These are phyloP conservation scores for Garrulus glandarius DNA, from an alignment of 2,797 vertebrate species.

Conservation along the genomic window DNA sequence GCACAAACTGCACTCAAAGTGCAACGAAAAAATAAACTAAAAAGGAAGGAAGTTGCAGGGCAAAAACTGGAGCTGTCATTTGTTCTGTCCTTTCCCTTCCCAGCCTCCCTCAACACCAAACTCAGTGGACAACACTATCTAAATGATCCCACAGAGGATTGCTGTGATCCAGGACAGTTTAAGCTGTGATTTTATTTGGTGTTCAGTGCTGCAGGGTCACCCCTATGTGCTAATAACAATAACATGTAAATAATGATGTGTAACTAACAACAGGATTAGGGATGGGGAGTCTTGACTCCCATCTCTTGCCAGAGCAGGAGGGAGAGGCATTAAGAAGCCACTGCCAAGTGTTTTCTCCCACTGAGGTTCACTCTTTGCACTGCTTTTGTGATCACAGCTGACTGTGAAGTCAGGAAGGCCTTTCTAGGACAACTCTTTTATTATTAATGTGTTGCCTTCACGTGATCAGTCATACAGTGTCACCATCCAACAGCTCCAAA, in stretches of 20 bases:
- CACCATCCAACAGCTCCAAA: neutral
- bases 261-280: neutral
- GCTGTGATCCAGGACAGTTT: fast-evolving
- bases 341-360: neutral
- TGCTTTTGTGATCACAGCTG: neutral
- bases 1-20: neutral
- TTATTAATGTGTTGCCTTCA: neutral
- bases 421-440: neutral
- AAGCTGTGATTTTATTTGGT: neutral
- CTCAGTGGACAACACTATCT: neutral
- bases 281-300: neutral
- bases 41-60: neutral
- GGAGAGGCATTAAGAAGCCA: neutral
- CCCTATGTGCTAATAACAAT: fast-evolving
- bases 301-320: neutral
- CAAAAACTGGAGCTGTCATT: neutral
- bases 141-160: neutral
- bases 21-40: neutral
- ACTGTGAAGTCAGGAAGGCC: neutral
- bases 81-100: neutral
- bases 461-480: neutral
- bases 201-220: neutral
- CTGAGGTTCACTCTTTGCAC: neutral
- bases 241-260: neutral
- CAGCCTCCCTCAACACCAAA: neutral